Evolutionary conservation across 2,797 vertebrate genomes (phyloP), one percentile per base, ranked within the genome.

Genomic region (Sparidentex hasta): DNA sequence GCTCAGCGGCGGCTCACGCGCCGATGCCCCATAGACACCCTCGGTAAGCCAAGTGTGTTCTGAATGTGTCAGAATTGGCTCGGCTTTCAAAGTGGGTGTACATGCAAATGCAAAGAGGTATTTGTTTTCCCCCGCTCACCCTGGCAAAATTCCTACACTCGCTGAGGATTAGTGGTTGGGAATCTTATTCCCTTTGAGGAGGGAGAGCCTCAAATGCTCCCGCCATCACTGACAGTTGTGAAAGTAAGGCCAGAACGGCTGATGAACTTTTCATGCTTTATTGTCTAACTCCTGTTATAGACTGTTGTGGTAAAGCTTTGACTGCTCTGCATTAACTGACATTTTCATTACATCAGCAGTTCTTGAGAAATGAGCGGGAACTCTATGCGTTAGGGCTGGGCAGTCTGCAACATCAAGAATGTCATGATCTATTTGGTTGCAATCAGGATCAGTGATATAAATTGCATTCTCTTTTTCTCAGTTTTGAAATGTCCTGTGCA

Each of bases 61-160:
- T 93, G 84, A 92, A 94, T 92, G 94, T 93, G 91, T 94, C 91
- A 93, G 82, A 94, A 91, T 88, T 92, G 91, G 93, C 94, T 93
- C 89, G 51, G 83, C 91, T 93, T 94, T 94, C 90, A 91, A 75
- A 87, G 81, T 80, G 85, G 84, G 89, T 90, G 90, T 86, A 90
- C 84, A 92, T 92, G 92, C 87, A 93, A 91, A 92, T 91, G 91
- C 72, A 72, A 33, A 87, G 84, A 88, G 84, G 89, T 91, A 92
- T 95, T 94, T 93, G 90, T 91, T 82, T 85, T 81, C 85, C 85
- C 23, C 58, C 58, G 71, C 77, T 83, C 84, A 78, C 63, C 82
- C 78, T 18, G 33, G 81, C 68, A 86, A 87, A 94, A 94, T 94
- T 93, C 92, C 90, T 82, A 63, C 88, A 85, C 91, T 95, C 90